Conservation (phyloP, 2,888 invertebrate species). For the Mythimna vitellina region DNA sequence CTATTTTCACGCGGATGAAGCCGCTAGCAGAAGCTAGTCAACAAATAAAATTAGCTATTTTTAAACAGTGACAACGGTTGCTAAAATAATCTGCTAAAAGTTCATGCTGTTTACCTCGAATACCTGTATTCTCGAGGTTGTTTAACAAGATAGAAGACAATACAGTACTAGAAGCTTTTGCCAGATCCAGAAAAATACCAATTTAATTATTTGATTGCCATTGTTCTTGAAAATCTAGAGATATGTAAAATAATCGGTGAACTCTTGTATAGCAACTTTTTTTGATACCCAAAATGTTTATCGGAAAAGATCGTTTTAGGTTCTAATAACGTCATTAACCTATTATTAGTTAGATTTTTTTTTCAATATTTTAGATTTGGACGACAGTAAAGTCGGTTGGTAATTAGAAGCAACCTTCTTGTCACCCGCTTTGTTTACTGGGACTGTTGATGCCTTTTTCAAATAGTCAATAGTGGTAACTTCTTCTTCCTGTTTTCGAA, state of each 20-base stretch:
- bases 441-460: no score
- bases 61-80: neutral
- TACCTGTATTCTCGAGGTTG: neutral
- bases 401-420: no score
- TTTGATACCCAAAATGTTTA: neutral
- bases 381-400: no score
- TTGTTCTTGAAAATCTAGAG: neutral
- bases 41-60: neutral
- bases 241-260: neutral
- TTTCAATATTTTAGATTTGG: no score
- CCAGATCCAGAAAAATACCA: neutral
- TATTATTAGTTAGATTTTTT: neutral
- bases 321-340: neutral
- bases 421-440: no score
- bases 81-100: neutral
- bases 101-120: neutral
- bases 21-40: no score
- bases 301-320: neutral
- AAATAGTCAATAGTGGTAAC: no score
- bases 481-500: no score
- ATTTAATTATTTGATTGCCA: neutral
- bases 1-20: no score
- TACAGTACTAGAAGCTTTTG: neutral
- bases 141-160: neutral
- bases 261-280: neutral